phyloP scores from a whole-genome alignment of 53 echinoderm and acorn worm genomes.

The Arbacia lixula region DNA sequence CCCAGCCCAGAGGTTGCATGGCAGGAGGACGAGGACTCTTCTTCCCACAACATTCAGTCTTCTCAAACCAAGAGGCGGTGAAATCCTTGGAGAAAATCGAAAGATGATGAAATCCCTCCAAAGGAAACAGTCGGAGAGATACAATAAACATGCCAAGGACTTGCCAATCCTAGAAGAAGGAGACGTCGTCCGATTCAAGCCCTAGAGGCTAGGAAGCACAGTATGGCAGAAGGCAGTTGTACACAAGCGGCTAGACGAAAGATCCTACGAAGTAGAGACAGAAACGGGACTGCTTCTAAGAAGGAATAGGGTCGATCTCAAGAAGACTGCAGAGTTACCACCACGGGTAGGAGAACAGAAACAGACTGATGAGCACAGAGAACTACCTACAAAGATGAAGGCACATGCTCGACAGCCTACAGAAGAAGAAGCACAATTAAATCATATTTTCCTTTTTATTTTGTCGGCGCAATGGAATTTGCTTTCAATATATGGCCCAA shows the following conservation, averaged over 20 bases:
- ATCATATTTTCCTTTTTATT: no score
- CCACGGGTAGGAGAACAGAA: no score
- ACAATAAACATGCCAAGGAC: constrained; percentile 33
- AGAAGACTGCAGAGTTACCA: constrained; percentile 35
- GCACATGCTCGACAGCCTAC: no score
- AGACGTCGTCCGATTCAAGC: background rate
- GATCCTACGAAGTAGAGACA: constrained; percentile 55
- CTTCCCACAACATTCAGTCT: constrained; percentile 35
- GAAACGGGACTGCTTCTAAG: constrained; percentile 15
- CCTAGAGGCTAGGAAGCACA: background rate
- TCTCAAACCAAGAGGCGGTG: background rate
- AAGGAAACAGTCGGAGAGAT: constrained; percentile 6
- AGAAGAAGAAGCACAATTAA: no score
- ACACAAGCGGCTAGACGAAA: constrained; percentile 30
- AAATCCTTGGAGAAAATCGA: background rate
- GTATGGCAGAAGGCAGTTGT: constrained; percentile 46
- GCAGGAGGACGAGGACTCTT: constrained; percentile 4
- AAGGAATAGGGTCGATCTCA: constrained; percentile 41
- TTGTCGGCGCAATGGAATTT: no score
- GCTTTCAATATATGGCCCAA: no score
- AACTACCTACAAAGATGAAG: no score
- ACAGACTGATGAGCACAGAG: no score
- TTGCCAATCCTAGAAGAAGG: constrained; percentile 40
- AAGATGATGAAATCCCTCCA: background rate
- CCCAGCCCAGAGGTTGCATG: constrained; percentile 53